Evolutionary conservation across 2,888 invertebrate species (phyloP), one percentile per base, ranked within the genome.

Genomic region (Drosophila dives): DNA sequence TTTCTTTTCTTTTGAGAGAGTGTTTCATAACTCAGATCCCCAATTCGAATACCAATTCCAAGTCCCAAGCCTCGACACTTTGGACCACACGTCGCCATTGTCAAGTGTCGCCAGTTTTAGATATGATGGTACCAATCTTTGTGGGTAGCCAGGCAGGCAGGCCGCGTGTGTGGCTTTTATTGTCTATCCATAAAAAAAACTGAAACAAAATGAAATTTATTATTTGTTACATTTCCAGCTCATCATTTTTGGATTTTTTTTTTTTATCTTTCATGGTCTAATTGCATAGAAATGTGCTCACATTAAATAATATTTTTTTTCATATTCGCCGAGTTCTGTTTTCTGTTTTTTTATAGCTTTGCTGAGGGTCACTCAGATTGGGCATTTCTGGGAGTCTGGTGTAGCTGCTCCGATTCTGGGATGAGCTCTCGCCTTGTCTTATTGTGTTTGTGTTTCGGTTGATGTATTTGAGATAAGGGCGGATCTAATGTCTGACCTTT

Each of bases 31-130:
- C 68, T 81, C 70, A 79, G 64, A 42, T 53, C n/a, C 56, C 56
- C 38, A 26, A 38, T 38, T 38, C 23, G 23, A 45, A 45, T 15
- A 8, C 45, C 45, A 71, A 34, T 65, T 58, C 55, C 58, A 60
- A 55, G 49, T 55, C 69, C 23, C 76, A 48, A 32, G 72, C 20
- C 60, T 51, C 64, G 5, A 59, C 20, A 8, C 59, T 55, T 58
- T 75, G 86, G 81, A 85, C 88, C 90, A 90, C 85, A 85, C 83
- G 72, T 75, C 86, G 86, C 77, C 75, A 69, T 83, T 88, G 80
- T 88, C 89, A 85, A 84, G 90, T 89, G 88, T 74, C 71, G 78
- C 75, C 51, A 53, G 64, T 64, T 67, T 74, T 51, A 81, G 84
- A 86, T 77, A 89, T 87, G 88, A 84, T 84, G 83, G 90, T 87